Evolutionary conservation across 2,888 invertebrate genomes (phyloP).

Genomic region (Ennomos quercinarius): DNA sequence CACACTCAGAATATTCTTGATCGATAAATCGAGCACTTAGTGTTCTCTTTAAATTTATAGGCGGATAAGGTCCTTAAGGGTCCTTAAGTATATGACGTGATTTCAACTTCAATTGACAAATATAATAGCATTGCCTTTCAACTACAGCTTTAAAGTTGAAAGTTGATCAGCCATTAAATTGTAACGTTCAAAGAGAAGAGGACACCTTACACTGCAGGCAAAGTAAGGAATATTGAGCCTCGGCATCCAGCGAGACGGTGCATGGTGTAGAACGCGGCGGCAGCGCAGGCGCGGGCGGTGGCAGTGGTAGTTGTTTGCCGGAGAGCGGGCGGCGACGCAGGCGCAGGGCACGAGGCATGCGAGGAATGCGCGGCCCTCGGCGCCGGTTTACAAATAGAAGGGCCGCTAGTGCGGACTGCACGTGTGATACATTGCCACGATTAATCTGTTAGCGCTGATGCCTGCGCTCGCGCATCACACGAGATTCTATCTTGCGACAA

Average conservation of each 20-base stretch:
- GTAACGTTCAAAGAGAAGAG: slow-evolving; percentile 28
- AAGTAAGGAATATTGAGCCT: slow-evolving; percentile 48
- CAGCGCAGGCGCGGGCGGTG: slow-evolving; percentile 39
- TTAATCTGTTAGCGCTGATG: slow-evolving; percentile 78
- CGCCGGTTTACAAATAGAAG: slow-evolving; percentile 85
- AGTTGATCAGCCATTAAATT: slow-evolving; percentile 42
- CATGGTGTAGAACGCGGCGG: slow-evolving; percentile 56
- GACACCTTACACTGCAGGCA: slow-evolving; percentile 60
- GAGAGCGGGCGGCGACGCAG: slow-evolving; percentile 52
- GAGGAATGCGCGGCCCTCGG: slow-evolving; percentile 82
- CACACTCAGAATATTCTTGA: no score
- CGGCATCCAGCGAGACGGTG: slow-evolving; percentile 56
- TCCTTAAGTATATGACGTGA: slow-evolving; percentile 56
- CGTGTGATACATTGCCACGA: slow-evolving; percentile 81
- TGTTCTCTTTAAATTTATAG: slow-evolving; percentile 42
- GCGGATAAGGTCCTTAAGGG: slow-evolving; percentile 30
- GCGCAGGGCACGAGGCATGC: slow-evolving; percentile 76
- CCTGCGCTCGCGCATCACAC: slow-evolving; percentile 61
- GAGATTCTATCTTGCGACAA: slow-evolving; percentile 55
- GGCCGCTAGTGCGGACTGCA: slow-evolving; percentile 79
- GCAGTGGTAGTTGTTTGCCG: slow-evolving; percentile 49
- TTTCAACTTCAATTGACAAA: slow-evolving; percentile 67
- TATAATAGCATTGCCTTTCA: slow-evolving; percentile 63
- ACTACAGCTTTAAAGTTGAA: slow-evolving; percentile 56
- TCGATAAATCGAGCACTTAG: slow-evolving; percentile 20